Evolutionary conservation across 1,140 invertebrate genomes (phyloP).

Genomic region (Thaumatotibia leucotreta): DNA sequence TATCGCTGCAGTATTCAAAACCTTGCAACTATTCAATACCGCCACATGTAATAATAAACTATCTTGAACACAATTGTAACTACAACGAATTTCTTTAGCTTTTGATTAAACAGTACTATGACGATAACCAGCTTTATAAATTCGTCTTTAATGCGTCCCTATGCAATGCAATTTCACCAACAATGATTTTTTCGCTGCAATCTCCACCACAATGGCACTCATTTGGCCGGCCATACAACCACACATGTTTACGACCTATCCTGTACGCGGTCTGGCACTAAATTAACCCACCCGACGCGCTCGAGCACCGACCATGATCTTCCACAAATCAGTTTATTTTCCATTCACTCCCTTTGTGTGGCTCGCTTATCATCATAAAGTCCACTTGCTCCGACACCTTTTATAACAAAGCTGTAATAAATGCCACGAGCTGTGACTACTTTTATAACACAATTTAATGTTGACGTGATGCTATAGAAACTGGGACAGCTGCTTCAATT

Average conservation of each 20-base stretch:
- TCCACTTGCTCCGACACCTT: conserved; percentile 6
- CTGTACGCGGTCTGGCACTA: neutral
- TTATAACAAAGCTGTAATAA: conserved; percentile 8
- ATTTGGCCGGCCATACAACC: neutral
- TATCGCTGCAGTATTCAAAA: too few species aligned
- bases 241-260: neutral
- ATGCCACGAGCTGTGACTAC: neutral
- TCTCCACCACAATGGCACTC: neutral
- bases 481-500: neutral
- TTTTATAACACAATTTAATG: conserved; percentile 1
- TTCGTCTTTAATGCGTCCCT: too few species aligned
- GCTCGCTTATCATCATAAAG: conserved; percentile 10
- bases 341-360: conserved; percentile 8
- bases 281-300: neutral
- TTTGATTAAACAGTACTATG: too few species aligned
- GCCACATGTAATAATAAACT: too few species aligned
- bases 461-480: neutral
- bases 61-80: too few species aligned
- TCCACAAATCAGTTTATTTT: conserved; percentile 12
- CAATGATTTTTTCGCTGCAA: neutral
- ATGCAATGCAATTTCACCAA: neutral
- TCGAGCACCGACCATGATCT: conserved; percentile 2
- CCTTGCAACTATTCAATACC: too few species aligned
- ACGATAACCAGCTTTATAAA: too few species aligned
- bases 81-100: too few species aligned